Conservation (phyloP, 2,888 invertebrate species). For the Pilophorus perplexus region DNA sequence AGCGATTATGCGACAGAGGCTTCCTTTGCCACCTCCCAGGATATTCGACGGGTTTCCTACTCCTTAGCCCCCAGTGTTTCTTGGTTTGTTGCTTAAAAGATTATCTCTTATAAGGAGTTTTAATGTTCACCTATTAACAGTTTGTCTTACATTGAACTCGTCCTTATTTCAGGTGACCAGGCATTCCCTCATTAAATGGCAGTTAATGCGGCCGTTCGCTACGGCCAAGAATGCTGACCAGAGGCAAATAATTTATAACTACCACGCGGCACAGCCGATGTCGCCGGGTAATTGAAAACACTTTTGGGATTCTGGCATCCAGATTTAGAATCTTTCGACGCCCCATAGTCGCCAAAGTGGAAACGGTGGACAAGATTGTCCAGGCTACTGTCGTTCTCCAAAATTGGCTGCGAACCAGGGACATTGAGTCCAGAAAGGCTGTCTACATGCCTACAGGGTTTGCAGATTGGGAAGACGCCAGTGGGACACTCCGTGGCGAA, state of each 20-base stretch:
- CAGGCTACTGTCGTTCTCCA: conserved; percentile 18
- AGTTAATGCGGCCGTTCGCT: too few species aligned
- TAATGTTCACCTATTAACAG: conserved; percentile 3
- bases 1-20: conserved; percentile 3
- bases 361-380: conserved; percentile 24
- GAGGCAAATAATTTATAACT: conserved; percentile 10
- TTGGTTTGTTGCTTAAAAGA: conserved; percentile 9
- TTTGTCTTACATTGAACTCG: conserved; percentile 2
- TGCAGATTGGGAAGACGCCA: too few species aligned
- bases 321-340: conserved; percentile 16
- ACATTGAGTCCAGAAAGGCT: conserved; percentile 2
- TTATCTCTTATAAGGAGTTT: neutral
- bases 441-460: conserved; percentile 10
- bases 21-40: conserved; percentile 9
- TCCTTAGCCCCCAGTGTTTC: conserved; percentile 10
- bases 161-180: conserved; percentile 16
- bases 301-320: neutral
- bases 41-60: conserved; percentile 1
- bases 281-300: neutral
- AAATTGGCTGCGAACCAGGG: conserved; percentile 17
- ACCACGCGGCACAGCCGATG: conserved; percentile 13
- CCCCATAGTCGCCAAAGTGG: conserved; percentile 15
- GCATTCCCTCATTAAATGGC: conserved; percentile 10
- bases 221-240: neutral
- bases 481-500: conserved; percentile 19